Evolutionary conservation across 2,113 vertebrate species (phyloP).

Genomic region (Piaya cayana): DNA sequence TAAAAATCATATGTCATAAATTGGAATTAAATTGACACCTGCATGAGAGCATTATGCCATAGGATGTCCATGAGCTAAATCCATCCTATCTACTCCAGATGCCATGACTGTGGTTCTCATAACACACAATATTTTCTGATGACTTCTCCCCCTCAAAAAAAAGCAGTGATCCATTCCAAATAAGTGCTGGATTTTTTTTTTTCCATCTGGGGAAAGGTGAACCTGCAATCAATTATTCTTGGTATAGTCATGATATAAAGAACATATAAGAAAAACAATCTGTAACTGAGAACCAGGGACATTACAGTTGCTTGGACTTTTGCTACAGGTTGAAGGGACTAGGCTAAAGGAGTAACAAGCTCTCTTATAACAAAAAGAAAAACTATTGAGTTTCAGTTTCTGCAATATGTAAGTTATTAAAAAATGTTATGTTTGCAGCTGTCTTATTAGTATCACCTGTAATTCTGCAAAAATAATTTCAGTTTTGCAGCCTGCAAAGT

Average conservation of each 20-base stretch:
- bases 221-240: neutral
- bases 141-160: neutral
- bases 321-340: neutral
- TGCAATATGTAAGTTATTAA: neutral
- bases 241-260: neutral
- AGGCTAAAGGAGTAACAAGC: neutral
- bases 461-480: conserved; percentile 48
- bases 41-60: neutral
- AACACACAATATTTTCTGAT: neutral
- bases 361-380: neutral
- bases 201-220: neutral
- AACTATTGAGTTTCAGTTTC: neutral
- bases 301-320: neutral
- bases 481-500: conserved; percentile 3
- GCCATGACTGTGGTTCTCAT: neutral
- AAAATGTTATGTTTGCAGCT: neutral
- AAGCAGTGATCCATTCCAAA: neutral
- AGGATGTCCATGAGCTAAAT: neutral
- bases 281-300: neutral
- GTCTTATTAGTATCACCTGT: neutral
- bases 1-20: neutral
- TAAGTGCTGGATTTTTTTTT: neutral
- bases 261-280: neutral
- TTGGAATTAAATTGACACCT: neutral
- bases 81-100: neutral